Conservation (phyloP, 1,140 invertebrate genomes). For the Hycleus phaleratus region DNA sequence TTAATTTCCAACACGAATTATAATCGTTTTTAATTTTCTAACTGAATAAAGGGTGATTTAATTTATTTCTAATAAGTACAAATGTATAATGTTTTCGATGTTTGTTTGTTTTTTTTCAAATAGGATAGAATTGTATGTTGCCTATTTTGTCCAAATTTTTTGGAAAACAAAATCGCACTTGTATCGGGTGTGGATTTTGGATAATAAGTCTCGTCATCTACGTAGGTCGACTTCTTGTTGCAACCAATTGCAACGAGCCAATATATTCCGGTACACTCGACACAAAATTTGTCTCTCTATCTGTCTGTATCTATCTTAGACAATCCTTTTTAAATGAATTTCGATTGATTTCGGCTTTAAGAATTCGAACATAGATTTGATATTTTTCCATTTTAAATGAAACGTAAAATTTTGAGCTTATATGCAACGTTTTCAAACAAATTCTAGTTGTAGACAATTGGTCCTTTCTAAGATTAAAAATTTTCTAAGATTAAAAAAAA, state of each 20-base stretch:
- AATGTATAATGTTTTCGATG: slow-evolving; percentile 18
- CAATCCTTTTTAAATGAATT: slow-evolving; percentile 11
- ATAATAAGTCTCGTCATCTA: too few relatives aligned
- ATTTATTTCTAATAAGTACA: slow-evolving; percentile 22
- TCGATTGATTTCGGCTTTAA: slow-evolving; percentile 19
- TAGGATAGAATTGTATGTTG: slow-evolving; percentile 7
- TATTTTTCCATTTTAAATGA: slow-evolving; percentile 1
- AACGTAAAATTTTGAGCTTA: neutral
- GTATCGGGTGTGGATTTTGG: too few relatives aligned
- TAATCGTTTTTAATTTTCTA: slow-evolving; percentile 1
- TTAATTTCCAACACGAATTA: too few relatives aligned
- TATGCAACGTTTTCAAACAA: neutral
- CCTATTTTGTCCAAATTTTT: slow-evolving; percentile 10
- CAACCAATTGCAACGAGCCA: too few relatives aligned
- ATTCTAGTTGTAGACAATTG: slow-evolving; percentile 4
- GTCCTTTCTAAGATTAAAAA: slow-evolving; percentile 4
- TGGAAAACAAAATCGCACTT: too few relatives aligned
- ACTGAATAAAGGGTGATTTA: slow-evolving; percentile 12
- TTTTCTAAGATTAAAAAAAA: slow-evolving; percentile 7
- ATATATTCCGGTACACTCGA: neutral
- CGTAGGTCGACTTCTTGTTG: too few relatives aligned
- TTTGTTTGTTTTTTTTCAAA: slow-evolving; percentile 20
- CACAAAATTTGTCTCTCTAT: slow-evolving; percentile 17
- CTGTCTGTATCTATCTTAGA: slow-evolving; percentile 16
- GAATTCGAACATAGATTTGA: slow-evolving; percentile 14